Conservation (phyloP, 2,888 invertebrate species). For the Hypomecis atomaria region DNA sequence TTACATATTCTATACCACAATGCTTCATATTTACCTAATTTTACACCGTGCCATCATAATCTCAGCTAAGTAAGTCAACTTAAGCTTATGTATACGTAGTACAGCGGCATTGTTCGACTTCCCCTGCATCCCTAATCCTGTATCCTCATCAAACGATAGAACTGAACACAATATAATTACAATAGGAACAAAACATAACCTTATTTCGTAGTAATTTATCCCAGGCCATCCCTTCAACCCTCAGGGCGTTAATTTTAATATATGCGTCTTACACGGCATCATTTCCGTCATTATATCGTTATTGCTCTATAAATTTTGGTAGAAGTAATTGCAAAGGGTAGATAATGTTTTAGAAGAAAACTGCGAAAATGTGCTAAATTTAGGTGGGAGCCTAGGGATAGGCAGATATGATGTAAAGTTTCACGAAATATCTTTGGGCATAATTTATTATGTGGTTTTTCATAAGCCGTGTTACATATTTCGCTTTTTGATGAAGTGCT, state of each 20-base stretch:
- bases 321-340: slow-evolving; percentile 49
- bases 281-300: slow-evolving; percentile 66
- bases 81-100: slow-evolving; percentile 15
- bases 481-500: too few relatives aligned
- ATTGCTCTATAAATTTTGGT: slow-evolving; percentile 63
- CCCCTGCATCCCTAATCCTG: slow-evolving; percentile 49
- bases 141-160: slow-evolving; percentile 45
- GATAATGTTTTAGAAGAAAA: slow-evolving; percentile 28
- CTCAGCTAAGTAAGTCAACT: neutral
- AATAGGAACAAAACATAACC: slow-evolving; percentile 56
- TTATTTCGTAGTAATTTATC: slow-evolving; percentile 54
- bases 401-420: neutral
- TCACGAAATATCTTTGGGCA: neutral
- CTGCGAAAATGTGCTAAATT: slow-evolving; percentile 19
- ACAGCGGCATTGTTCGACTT: slow-evolving; percentile 41
- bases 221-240: slow-evolving; percentile 55
- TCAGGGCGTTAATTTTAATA: slow-evolving; percentile 64
- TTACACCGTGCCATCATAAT: neutral
- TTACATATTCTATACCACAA: too few relatives aligned
- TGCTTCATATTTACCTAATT: too few relatives aligned
- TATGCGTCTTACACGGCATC: slow-evolving; percentile 54
- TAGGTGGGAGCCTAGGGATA: slow-evolving; percentile 4
- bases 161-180: slow-evolving; percentile 61
- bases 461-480: too few relatives aligned
- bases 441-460: neutral